Percentiles rank a stretch among this genome's conserved stretches.
Evolutionary conservation across 2,888 invertebrate genomes (phyloP).

Genomic region (Troilus luridus): DNA sequence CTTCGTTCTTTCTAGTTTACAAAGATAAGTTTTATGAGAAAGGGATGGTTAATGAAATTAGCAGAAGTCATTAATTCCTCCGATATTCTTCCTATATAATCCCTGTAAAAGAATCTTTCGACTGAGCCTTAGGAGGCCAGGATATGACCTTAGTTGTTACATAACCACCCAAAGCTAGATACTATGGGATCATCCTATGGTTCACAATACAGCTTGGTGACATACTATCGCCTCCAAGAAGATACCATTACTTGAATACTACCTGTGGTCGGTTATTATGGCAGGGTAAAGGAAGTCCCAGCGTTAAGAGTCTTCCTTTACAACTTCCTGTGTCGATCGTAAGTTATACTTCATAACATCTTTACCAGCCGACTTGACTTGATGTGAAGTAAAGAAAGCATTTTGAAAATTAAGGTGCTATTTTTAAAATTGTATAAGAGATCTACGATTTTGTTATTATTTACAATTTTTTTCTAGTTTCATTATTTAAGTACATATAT

Average conservation of each 20-base stretch:
- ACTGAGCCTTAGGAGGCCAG: background rate
- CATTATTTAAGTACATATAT: too few relatives aligned
- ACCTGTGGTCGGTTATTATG: slow-evolving; percentile 22
- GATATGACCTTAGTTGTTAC: background rate
- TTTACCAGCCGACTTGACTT: too few relatives aligned
- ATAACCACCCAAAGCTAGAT: background rate
- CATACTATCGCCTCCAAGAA: background rate
- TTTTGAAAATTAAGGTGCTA: background rate
- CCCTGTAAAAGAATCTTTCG: background rate
- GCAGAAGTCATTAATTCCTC: background rate
- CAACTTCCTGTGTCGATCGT: background rate
- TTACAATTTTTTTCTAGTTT: too few relatives aligned
- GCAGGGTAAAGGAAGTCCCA: background rate
- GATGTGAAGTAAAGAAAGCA: background rate
- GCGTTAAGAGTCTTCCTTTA: background rate
- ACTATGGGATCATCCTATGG: background rate
- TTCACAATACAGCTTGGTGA: background rate
- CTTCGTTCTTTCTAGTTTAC: too few relatives aligned
- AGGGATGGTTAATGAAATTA: too few relatives aligned
- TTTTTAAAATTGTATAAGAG: too few relatives aligned
- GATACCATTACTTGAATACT: background rate
- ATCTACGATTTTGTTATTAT: too few relatives aligned
- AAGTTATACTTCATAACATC: background rate
- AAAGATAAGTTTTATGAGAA: too few relatives aligned
- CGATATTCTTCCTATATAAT: background rate